Evolutionary conservation across 1,140 invertebrate species (phyloP), one percentile per base, ranked within the genome.

Genomic region (Drusus annulatus): DNA sequence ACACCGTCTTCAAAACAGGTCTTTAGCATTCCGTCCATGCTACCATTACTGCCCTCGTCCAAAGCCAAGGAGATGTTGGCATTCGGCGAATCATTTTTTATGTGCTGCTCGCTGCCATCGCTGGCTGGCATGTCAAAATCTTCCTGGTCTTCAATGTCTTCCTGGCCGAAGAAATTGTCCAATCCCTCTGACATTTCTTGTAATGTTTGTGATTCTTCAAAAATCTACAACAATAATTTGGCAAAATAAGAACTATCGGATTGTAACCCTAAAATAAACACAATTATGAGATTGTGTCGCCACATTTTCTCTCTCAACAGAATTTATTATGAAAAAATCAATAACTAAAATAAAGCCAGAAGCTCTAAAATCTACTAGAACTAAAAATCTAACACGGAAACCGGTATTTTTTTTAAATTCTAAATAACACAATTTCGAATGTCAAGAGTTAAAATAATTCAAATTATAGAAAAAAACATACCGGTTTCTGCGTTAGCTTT

Each of bases 31-130:
- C 79, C 82, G 21, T 83, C 82, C 80, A 83, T 81, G 31, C 80
- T 81, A 13, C 82, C 82, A 65, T 83, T 83, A 52, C 82, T 83
- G 25, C 81, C 82, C 13, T 83, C 82, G 19, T 76, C 82, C n/a
- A 81, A 76, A 15, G 63, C 45, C 28, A 76, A 45, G 17, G 76
- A 71, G 19, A 83, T 78, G 45, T 80, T 68, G 50, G 79, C 75
- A 19, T 54, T 36, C 2, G 82, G 82, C 19, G 82, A 83, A n/a
- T 71, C 76, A 31, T 68, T 80, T 28, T 71, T 77, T 2, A 54
- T 25, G 16, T 36, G 76, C 60, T 25, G 80, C 62, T 65, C 76
- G 56, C 25, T 76, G 58, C 52, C 77, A 76, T 50, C 77, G 19
- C 28, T 79, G 6, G 1, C 28, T 19, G 76, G 68, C 17, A 75